Evolutionary conservation across 2,113 vertebrate genomes (phyloP), one percentile per base, ranked within the genome.

Genomic region (Myocastor coypus): DNA sequence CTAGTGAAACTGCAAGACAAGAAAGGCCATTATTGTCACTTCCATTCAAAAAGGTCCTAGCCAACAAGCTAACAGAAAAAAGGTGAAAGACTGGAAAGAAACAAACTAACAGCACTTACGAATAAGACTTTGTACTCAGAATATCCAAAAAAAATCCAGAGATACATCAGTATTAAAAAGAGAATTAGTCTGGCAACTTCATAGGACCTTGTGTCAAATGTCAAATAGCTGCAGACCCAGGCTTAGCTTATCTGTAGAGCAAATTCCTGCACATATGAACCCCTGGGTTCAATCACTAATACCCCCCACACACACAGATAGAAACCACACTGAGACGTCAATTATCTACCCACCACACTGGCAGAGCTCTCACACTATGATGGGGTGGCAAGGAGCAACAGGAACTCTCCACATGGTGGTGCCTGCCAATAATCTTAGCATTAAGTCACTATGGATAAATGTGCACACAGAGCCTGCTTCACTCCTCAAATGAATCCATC

Each of bases 1-100:
- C 57, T 69, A 92, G 66, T 78, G 17, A 90, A 94, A 90, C 5
- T 63, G 30, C 10, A 86, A 93, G 55, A 83, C 50, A 61, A 96
- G 55, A 94, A 93, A 34, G 28, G 57, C 7, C 22, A 71, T 40
- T 46, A 64, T 42, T 71, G 52, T 10, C 26, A 88, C 84, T 66
- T 75, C n/a, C 8, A 34, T 77, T 88, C 20, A 32, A 78, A 32
- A 86, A 89, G 52, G 46, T 89, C 55, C 89, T 86, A 88, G 32
- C 17, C 57, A 95, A 22, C 34, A 94, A 85, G 73, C 52, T 40
- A 64, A 9, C 68, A 80, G 78, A 71, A 80, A 85, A 87, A 85
- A 85, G 52, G 19, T 50, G 37, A 78, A 92, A 14, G 26, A 89
- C 1, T 30, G 2, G n/a, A 81, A 94, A 94, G 57, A 57, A 85